Evolutionary conservation across 2,888 invertebrate species (phyloP).

Genomic region (Nomada goodeniana): DNA sequence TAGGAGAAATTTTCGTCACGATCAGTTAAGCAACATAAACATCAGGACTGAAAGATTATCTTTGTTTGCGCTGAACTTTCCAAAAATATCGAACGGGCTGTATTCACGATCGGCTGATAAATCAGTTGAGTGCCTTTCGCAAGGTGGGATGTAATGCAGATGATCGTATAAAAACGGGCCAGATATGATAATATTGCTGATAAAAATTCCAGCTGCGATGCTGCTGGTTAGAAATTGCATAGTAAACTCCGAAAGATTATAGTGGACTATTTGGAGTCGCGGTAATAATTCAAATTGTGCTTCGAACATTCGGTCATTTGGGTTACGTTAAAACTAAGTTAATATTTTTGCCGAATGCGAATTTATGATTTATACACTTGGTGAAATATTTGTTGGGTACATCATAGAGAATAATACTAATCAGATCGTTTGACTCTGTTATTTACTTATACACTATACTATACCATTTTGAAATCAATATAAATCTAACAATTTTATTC

Average conservation of each 20-base stretch:
- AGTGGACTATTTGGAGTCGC: slow-evolving; percentile 20
- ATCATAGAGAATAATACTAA: too few species aligned
- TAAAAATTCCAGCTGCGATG: slow-evolving; percentile 51
- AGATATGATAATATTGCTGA: slow-evolving; percentile 44
- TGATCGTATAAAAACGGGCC: slow-evolving; percentile 19
- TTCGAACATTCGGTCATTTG: slow-evolving; percentile 33
- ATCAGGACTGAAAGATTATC: not conserved
- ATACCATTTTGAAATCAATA: too few species aligned
- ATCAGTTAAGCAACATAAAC: slow-evolving; percentile 15
- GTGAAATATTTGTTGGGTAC: not conserved
- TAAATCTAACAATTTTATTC: too few species aligned
- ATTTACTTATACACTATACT: too few species aligned
- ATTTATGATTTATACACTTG: not conserved
- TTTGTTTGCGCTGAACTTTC: slow-evolving; percentile 8
- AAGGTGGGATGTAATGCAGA: slow-evolving; percentile 7
- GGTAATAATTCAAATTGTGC: slow-evolving; percentile 35
- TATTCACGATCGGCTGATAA: slow-evolving; percentile 30
- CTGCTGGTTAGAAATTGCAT: slow-evolving; percentile 19
- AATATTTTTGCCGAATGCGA: not conserved
- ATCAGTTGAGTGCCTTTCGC: slow-evolving; percentile 7
- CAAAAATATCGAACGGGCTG: not conserved
- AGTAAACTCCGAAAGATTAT: slow-evolving; percentile 41
- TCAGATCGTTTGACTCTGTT: too few species aligned
- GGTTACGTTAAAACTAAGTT: slow-evolving; percentile 15
- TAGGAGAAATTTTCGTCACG: too few species aligned